phyloP scores from a whole-genome alignment of 64 coral and sea anemone genomes.

The Pachyseris speciosa region DNA sequence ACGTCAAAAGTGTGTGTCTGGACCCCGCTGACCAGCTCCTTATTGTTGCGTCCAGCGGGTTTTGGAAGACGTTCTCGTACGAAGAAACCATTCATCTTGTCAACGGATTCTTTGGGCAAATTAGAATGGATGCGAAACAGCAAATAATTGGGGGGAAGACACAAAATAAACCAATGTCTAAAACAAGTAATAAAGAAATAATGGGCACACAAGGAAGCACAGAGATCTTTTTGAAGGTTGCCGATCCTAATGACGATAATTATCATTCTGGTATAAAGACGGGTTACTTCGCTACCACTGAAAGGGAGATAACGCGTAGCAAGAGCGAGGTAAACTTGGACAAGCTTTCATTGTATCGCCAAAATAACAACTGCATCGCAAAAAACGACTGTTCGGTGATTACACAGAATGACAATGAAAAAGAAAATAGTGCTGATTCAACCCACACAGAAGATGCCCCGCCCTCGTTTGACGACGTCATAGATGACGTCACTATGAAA shows the following conservation, averaged over 20 bases:
- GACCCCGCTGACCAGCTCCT: conserved; percentile 72
- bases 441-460: not conserved
- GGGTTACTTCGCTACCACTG: not conserved
- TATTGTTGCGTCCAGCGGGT: conserved; percentile 83
- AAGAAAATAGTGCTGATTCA: not conserved
- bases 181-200: not conserved
- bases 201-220: not conserved
- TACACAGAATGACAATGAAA: not conserved
- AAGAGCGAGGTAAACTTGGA: conserved; percentile 4
- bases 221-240: not conserved
- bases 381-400: not conserved
- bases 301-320: not conserved
- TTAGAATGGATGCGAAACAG: conserved; percentile 58
- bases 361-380: not conserved
- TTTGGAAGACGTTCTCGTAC: conserved; percentile 93
- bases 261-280: not conserved
- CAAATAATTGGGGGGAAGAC: not conserved
- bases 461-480: not conserved
- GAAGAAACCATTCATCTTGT: conserved; percentile 85
- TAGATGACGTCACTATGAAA: not conserved
- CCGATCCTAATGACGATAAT: not conserved
- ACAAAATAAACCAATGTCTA: not conserved
- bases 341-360: not conserved
- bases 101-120: conserved; percentile 87
- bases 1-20: conserved; percentile 48